Evolutionary conservation across 1,140 invertebrate genomes (phyloP), one percentile per base, ranked within the genome.

Genomic region (Anoplophora glabripennis): DNA sequence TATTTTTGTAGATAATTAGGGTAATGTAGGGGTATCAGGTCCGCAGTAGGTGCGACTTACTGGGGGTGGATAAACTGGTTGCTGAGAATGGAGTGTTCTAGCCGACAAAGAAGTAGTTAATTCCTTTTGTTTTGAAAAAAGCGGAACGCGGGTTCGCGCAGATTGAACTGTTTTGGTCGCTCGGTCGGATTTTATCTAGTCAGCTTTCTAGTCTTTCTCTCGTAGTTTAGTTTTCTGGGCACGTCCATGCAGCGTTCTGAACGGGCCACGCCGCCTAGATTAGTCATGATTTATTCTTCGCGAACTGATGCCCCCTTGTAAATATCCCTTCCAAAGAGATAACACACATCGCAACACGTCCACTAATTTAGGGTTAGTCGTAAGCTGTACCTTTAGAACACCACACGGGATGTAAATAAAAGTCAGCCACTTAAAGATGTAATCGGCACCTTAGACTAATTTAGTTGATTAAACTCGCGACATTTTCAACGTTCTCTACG

Each of bases 281-380:
- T 71, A 71, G 67, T 53, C 59, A 63, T 71, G 68, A 66, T 71
- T 72, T 71, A 69, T 69, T 70, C 67, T 69, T 65, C 61, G 64
- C 59, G 61, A 71, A 70, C 65, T 72, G 63, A 67, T 56, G 58
- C 60, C 64, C 68, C 69, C 35, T 37, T 64, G 57, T 59, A 64
- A 18, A 64, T 63, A 59, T 48, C 59, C 62, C 62, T 54, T 64
- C 54, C 57, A 59, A 68, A 75, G 63, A 72, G 67, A 72, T 70
- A 71, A 75, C 71, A 75, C n/a, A n/a, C 71, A 74, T 75, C 73
- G 72, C 71, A 71, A 75, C 64, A 75, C 73, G 73, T 75, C 73
- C 73, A 75, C 66, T 75, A 75, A 73, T 55, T 72, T 75, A 74
- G 71, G 71, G 49, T 67, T 71, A 71, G 64, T 61, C 36, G 33